A percentile compares a stretch with the other conserved stretches of the same genome.
phyloP scores from a whole-genome alignment of 2,113 vertebrate genomes.

The Gopherus flavomarginatus region DNA sequence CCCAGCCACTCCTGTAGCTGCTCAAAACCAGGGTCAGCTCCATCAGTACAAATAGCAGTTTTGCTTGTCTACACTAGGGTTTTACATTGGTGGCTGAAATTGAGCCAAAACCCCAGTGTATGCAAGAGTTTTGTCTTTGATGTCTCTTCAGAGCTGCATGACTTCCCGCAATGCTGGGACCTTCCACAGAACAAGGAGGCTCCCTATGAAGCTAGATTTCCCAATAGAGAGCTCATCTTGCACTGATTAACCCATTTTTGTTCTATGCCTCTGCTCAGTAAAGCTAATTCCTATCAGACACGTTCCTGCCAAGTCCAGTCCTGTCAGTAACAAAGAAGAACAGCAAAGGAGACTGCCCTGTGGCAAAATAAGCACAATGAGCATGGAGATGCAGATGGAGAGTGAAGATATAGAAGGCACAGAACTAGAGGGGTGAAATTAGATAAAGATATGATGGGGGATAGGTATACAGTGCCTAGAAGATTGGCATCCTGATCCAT shows the following conservation, averaged over 20 bases:
- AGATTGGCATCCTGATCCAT: not conserved
- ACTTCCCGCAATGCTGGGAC: not conserved
- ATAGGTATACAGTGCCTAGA: not conserved
- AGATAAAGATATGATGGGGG: not conserved
- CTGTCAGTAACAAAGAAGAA: not conserved
- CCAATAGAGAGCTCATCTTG: rapidly evolving
- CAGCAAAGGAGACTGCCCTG: not conserved
- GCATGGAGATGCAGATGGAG: rapidly evolving
- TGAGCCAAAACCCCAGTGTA: not conserved
- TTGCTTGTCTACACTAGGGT: rapidly evolving
- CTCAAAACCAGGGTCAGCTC: not conserved
- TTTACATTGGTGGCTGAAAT: not conserved
- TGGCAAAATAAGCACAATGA: not conserved
- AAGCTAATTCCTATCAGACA: not conserved
- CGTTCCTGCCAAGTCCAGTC: not conserved
- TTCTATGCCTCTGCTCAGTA: not conserved
- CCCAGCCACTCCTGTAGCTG: not conserved
- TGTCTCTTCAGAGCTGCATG: not conserved
- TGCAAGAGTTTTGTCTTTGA: not conserved
- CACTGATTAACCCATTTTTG: not conserved
- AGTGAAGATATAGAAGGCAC: not conserved
- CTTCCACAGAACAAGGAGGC: not conserved
- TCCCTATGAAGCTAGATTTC: not conserved
- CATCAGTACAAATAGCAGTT: rapidly evolving
- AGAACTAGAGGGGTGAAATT: too few species aligned